Percentiles rank a stretch among this genome's conserved stretches.
Evolutionary conservation across 2,888 invertebrate genomes (phyloP).

Genomic region (Acanthosepion lycidas): DNA sequence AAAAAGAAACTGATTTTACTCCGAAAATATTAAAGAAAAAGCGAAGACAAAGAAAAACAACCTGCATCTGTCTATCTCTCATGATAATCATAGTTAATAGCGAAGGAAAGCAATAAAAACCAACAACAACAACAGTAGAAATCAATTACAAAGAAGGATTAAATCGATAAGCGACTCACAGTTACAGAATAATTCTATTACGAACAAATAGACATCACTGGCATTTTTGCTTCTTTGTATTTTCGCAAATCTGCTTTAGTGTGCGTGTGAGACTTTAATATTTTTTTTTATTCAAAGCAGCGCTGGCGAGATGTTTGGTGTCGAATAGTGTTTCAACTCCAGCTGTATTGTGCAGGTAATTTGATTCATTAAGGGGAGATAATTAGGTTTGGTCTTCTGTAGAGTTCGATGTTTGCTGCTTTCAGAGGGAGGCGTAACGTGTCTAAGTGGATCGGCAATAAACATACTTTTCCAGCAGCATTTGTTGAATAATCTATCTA

Average conservation of each 20-base stretch:
- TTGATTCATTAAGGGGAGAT: constrained; percentile 4
- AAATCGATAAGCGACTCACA: background rate
- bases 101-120: background rate
- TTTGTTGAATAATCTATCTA: background rate
- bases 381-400: background rate
- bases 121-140: background rate
- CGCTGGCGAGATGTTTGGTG: background rate
- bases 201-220: constrained; percentile 14
- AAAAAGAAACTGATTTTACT: no score
- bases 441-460: background rate
- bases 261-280: background rate
- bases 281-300: background rate
- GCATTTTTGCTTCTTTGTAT: background rate
- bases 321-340: background rate
- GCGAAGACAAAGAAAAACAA: background rate
- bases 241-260: background rate
- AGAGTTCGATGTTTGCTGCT: background rate
- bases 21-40: no score
- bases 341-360: constrained; percentile 8
- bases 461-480: background rate
- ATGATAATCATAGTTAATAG: background rate
- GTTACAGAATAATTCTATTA: constrained; percentile 1
- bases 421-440: background rate
- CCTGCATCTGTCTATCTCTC: background rate
- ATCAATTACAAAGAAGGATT: background rate